Evolutionary conservation across 2,113 vertebrate species (phyloP), one percentile per base, ranked within the genome.

Genomic region (Cairina moschata): DNA sequence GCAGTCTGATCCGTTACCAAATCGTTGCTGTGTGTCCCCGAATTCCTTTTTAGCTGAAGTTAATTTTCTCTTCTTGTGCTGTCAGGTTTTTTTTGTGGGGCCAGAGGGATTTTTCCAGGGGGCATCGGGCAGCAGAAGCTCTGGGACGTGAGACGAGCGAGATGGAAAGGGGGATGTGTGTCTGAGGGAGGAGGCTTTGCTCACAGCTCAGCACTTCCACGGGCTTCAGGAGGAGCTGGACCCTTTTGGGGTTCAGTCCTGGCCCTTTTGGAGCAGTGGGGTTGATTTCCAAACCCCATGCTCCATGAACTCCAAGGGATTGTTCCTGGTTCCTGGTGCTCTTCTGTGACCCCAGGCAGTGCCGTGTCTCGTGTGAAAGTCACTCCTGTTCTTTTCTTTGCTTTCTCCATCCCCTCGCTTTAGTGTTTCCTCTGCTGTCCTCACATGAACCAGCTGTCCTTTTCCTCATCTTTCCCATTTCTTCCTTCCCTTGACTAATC

Each of bases 1-100:
- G 79, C 44, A 22, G 12, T 44, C 56, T 59, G 55, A 83, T 16
- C 18, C 0, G 0, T 12, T 13, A 32, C 16, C 4, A 6, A 18
- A 0, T 75, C 60, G 5, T 4, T 66, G 20, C 38, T 3, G 16
- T 17, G 15, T 13, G 50, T 26, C 21, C 50, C 5, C 10, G 11
- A 38, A 40, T 2, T 9, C 22, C 36, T 86, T 76, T 20, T 9
- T 18, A 48, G 14, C 20, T 74, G 6, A 62, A 81, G 59, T 0
- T 75, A 52, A 50, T n/a, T 73, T 90, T 91, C 83, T 87, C 6
- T 56, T 76, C 55, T n/a, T 82, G 3, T 23, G 8, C 52, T 76
- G 50, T 31, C 79, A 3, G 68, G 29, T 74, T 32, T 14, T 14
- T 62, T 85, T 12, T 72, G 11, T 63, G 29, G 7, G 62, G 21